Conservation (phyloP, 2,888 invertebrate species). For the Eupithecia tripunctaria region DNA sequence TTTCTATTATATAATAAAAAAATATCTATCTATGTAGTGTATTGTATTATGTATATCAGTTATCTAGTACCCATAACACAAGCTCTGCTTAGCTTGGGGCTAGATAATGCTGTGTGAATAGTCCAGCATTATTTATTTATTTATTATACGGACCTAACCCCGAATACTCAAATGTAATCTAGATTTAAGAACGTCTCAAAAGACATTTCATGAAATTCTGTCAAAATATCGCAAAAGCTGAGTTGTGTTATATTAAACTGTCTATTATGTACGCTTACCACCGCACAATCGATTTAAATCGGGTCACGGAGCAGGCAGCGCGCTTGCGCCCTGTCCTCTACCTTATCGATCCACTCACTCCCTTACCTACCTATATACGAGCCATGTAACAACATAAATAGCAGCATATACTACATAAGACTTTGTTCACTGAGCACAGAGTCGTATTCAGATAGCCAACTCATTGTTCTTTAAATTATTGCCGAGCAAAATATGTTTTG, state of each 20-base stretch:
- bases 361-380: constrained; percentile 40
- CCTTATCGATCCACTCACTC: constrained; percentile 59
- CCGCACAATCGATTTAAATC: constrained; percentile 44
- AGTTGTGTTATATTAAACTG: background rate
- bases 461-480: background rate
- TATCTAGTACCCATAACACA: no score
- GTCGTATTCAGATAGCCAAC: background rate
- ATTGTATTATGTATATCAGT: no score
- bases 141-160: no score
- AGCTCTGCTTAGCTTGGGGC: no score
- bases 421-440: constrained; percentile 29
- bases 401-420: constrained; percentile 27
- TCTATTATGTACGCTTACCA: background rate
- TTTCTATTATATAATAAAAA: no score
- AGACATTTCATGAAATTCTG: no score
- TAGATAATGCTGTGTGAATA: no score
- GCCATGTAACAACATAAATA: constrained; percentile 39
- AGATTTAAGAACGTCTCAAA: no score
- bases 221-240: no score
- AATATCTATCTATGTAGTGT: no score
- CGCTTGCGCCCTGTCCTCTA: constrained; percentile 64
- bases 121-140: no score
- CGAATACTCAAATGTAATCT: no score
- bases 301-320: constrained; percentile 56
- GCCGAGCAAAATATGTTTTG: background rate